Evolutionary conservation across 1,140 invertebrate species (phyloP).

Genomic region (Papilio polyxenes): DNA sequence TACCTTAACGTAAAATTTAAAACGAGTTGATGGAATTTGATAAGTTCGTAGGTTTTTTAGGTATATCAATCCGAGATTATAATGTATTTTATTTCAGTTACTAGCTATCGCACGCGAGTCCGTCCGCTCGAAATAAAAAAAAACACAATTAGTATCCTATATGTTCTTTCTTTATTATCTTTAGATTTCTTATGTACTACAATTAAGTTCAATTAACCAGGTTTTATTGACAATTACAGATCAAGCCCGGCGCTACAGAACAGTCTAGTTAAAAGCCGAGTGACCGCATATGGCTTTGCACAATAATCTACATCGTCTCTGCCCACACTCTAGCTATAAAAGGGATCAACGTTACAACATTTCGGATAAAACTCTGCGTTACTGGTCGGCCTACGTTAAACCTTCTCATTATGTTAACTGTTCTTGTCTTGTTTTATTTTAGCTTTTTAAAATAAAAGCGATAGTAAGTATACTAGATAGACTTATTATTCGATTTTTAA

Average conservation of each 20-base stretch:
- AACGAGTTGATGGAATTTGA: not conserved
- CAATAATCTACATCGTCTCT: constrained; percentile 57
- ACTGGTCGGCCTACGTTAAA: constrained; percentile 31
- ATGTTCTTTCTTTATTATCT: not conserved
- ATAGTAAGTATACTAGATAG: no score
- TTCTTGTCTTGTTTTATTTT: constrained; percentile 23
- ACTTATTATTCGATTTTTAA: no score
- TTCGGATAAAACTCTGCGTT: constrained; percentile 47
- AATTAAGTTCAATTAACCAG: not conserved
- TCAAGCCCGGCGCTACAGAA: constrained; percentile 34
- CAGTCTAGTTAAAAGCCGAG: constrained; percentile 44
- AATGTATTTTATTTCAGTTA: no score
- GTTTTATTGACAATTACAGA: not conserved
- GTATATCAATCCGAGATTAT: no score
- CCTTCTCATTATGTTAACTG: constrained; percentile 33
- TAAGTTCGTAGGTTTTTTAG: not conserved
- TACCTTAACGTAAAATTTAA: not conserved
- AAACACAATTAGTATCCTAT: no score
- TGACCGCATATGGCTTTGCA: constrained; percentile 60
- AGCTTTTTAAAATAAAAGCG: not conserved
- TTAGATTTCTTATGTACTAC: not conserved
- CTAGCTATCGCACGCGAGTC: no score
- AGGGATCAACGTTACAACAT: constrained; percentile 62
- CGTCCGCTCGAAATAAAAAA: no score
- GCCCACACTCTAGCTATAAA: constrained; percentile 55